Evolutionary conservation across 2,113 vertebrate genomes (phyloP), one percentile per base, ranked within the genome.

Genomic region (Epinephelus cyanopodus): DNA sequence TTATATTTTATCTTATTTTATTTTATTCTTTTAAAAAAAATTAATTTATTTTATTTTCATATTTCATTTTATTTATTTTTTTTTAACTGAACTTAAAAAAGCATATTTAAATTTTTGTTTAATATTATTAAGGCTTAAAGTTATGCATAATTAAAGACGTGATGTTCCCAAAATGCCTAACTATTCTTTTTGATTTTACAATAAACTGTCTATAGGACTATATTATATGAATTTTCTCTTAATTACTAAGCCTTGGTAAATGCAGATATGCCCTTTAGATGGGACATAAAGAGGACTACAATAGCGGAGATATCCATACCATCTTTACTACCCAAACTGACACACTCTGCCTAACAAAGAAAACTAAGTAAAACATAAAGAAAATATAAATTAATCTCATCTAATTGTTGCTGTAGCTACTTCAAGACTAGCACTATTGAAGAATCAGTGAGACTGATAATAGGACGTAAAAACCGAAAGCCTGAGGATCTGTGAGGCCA

Each of bases 401-500:
- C n/a, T 6, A 8, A 27, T 23, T 1, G 8, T 21, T 70, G 19
- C 15, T 23, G 11, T 12, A 29, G 27, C 42, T 47, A 25, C 23
- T 74, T 79, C 54, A 23, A 11, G 25, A 47, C 48, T 52, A 27
- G 14, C 13, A 15, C 10, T 69, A 69, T 21, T 11, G 39, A 45
- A 60, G 3, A 45, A 23, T 29, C 5, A 13, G 12, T 18, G 48
- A 57, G 5, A 21, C 4, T 21, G 8, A 67, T 53, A 3, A 39
- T 23, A 50, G 0, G 1, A 58, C 47, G 17, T n/a, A 23, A 37
- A 57, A 62, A 58, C 29, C 19, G 19, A 67, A 74, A 61, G 2
- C 19, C 23, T 47, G 68, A 88, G 72, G 83, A 85, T 84, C 13
- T 67, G 89, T 73, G 42, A 81, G 89, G 83, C 91, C 91, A 92